Conservation (phyloP, 2,888 invertebrate species). For the Acanthacorydalis orientalis region DNA sequence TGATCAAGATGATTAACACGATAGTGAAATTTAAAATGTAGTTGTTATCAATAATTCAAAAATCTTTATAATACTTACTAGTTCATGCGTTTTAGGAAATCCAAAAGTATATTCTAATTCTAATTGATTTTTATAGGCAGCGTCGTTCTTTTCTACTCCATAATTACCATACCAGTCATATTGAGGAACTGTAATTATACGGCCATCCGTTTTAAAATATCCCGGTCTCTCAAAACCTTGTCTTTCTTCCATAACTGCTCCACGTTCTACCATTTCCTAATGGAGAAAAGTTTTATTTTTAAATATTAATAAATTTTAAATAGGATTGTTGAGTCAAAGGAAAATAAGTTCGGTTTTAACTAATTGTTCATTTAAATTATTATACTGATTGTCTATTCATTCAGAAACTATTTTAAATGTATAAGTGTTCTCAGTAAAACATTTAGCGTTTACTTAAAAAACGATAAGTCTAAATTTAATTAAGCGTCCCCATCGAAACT, state of each 20-base stretch:
- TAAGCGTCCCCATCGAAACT: no score
- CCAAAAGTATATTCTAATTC: conserved; percentile 64
- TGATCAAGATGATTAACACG: conserved; percentile 3
- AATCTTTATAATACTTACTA: conserved; percentile 48
- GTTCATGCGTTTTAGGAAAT: conserved; percentile 62
- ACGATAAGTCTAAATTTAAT: no score
- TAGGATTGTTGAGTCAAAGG: no score
- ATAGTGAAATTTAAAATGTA: no score
- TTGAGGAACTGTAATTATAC: conserved; percentile 39
- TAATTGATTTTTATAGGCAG: conserved; percentile 49
- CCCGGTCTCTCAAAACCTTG: conserved; percentile 83
- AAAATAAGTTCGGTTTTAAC: no score
- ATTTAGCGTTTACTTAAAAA: no score
- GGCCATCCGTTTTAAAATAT: conserved; percentile 46
- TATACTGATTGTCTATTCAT: no score
- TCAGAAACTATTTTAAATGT: no score
- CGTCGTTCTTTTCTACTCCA: conserved; percentile 44
- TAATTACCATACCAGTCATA: conserved; percentile 83
- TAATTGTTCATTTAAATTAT: no score
- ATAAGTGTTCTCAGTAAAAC: no score
- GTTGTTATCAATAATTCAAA: no score
- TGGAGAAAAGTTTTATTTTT: conserved; percentile 4
- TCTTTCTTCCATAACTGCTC: conserved; percentile 77
- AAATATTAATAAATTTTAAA: not conserved
- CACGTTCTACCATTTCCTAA: conserved; percentile 49